Evolutionary conservation across 2,113 vertebrate species (phyloP), one percentile per base, ranked within the genome.

Genomic region (Calidris pygmaea): DNA sequence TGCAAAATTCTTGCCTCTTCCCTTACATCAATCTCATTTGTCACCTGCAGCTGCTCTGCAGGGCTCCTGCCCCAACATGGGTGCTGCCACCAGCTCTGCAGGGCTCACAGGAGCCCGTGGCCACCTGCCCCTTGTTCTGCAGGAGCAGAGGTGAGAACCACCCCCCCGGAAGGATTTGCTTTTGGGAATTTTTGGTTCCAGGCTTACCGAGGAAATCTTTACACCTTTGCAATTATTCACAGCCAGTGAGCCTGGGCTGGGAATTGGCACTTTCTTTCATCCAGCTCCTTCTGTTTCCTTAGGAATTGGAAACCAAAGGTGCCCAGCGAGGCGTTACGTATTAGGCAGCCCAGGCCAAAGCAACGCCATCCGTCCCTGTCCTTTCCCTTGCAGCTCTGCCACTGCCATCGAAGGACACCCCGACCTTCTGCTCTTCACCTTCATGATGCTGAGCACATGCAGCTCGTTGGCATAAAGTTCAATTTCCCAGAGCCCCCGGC

Each of bases 261-360:
- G 52, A 48, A 34, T 7, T 85, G 93, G 79, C 79, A 59, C 2
- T 0, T 73, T 24, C 39, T 53, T 85, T 77, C 32, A 35, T 45
- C 37, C 59, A 34, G 37, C n/a, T 73, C 53, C 73, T 56, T 23
- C 48, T 48, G 73, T 73, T 80, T 84, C 78, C 53, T 35, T 34
- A 68, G 87, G 78, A 87, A 63, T 37, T 85, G 70, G 75, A 65
- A 73, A 32, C 55, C 7, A 3, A 82, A 65, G 4, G 9, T 55
- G 50, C n/a, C 59, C 45, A 70, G 2, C 5, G 17, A 74, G 66
- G 55, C 3, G 0, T 53, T 65, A 48, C 0, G 0, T n/a, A 26
- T 53, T 27, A 18, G 52, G 13, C 19, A 45, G 23, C 63, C 16
- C 7, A 7, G n/a, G 43, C 79, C 55, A 63, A 55, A 60, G 29